Evolutionary conservation across 2,888 invertebrate species (phyloP), one percentile per base, ranked within the genome.

Genomic region (Bellardia bayeri): DNA sequence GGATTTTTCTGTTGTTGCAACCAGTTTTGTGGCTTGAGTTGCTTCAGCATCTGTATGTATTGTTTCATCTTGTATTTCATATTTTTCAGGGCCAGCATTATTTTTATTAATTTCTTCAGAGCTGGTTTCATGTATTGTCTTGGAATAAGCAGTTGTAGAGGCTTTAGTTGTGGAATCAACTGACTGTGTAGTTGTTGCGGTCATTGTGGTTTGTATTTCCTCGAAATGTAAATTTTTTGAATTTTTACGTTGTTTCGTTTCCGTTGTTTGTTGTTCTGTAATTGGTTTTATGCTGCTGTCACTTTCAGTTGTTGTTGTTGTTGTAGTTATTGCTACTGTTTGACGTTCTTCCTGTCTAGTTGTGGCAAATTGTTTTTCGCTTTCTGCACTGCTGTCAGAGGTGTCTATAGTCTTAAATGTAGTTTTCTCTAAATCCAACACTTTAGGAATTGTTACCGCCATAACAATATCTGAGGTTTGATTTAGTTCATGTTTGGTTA

Each of bases 271-370:
- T 66, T 30, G 84, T 51, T 85, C 81, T 51, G 88, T 82, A 71
- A 88, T 76, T 85, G 87, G 79, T 81, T 71, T 85, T 45, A 82
- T 85, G 54, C 58, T 85, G 64, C 37, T 71, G 51, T 68, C 85
- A 63, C 51, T 66, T 69, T 84, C 78, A 49, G 69, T 75, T 54
- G 68, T 68, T 75, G 58, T 74, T 30, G 58, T 30, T 58, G 11
- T 16, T 56, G n/a, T n/a, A 16, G 23, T 23, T 23, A 49, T 72
- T 63, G 56, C 42, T 13, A 40, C 51, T 5, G 45, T 51, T 45
- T 30, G 23, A 23, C 69, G 16, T 37, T 86, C 37, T 45, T 74
- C n/a, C 8, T 68, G 30, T 56, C 16, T 54, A 11, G 23, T 75
- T 33, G 13, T 54, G 16, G 11, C 66, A 76, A 42, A 49, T 69